Evolutionary conservation across 2,797 vertebrate species (phyloP).

Genomic region (Molossus molossus): DNA sequence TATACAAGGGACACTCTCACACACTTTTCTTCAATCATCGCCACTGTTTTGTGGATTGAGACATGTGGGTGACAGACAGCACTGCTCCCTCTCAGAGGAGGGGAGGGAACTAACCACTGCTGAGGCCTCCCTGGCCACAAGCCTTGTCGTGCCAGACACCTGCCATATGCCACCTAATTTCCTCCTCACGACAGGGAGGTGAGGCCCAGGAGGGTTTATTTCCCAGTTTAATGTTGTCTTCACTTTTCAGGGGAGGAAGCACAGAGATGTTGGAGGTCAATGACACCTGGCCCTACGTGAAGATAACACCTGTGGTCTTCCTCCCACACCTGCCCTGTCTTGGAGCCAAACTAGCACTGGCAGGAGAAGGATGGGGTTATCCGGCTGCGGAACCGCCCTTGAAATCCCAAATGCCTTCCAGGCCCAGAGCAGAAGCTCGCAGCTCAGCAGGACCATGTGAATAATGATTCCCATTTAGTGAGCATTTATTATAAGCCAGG

Average conservation of each 20-base stretch:
- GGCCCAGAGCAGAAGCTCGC: background rate
- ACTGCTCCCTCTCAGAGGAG: background rate
- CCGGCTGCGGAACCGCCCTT: background rate
- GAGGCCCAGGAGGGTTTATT: background rate
- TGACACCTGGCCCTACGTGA: background rate
- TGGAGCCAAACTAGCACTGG: background rate
- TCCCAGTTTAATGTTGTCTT: background rate
- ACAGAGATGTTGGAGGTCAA: background rate
- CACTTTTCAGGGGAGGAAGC: slow-evolving; percentile 9
- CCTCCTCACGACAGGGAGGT: background rate
- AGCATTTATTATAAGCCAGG: slow-evolving; percentile 37
- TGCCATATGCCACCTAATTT: slow-evolving; percentile 36
- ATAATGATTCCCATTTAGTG: background rate
- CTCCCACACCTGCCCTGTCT: background rate
- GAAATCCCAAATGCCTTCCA: background rate
- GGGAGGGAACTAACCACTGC: background rate
- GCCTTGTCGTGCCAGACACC: background rate
- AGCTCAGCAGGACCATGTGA: background rate
- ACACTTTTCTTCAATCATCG: background rate
- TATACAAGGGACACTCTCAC: background rate
- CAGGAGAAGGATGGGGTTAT: background rate
- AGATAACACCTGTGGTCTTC: background rate
- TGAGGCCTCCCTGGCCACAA: background rate
- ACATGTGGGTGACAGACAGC: background rate
- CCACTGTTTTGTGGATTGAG: background rate